These are phyloP conservation scores for Graptemys geographica DNA, from an alignment of 2,797 vertebrate species.

Conservation along the genomic window DNA sequence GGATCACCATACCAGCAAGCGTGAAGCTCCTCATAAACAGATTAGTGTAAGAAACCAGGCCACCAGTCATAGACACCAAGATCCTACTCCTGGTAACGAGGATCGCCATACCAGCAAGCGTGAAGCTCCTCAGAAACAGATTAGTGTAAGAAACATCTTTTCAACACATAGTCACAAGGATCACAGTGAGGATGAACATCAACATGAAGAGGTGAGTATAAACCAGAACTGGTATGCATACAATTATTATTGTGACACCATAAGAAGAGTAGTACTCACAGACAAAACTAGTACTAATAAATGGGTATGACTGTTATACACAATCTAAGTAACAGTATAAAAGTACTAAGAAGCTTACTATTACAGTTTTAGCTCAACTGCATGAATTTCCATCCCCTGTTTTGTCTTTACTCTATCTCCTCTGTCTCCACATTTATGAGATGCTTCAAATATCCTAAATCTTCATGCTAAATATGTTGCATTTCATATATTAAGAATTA, in stretches of 20 bases:
- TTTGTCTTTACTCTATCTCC: neutral
- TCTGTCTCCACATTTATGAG: neutral
- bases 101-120: slow-evolving; percentile 84
- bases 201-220: slow-evolving; percentile 89
- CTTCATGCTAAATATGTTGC: neutral
- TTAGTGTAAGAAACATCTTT: slow-evolving; percentile 41
- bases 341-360: neutral
- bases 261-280: rapidly evolving
- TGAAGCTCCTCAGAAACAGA: slow-evolving; percentile 81
- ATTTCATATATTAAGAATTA: neutral
- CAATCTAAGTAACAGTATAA: neutral
- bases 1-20: no score
- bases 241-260: rapidly evolving
- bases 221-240: rapidly evolving
- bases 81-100: slow-evolving; percentile 58
- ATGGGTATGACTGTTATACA: rapidly evolving
- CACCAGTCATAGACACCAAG: slow-evolving; percentile 69
- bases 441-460: neutral
- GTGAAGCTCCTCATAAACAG: no score
- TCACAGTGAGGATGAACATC: slow-evolving; percentile 75
- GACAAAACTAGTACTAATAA: neutral
- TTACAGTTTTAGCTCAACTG: neutral
- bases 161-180: slow-evolving; percentile 70
- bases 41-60: slow-evolving; percentile 27
- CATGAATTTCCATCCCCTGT: neutral